Conservation (phyloP, 2,888 invertebrate species). For the Ectropis crepuscularia region DNA sequence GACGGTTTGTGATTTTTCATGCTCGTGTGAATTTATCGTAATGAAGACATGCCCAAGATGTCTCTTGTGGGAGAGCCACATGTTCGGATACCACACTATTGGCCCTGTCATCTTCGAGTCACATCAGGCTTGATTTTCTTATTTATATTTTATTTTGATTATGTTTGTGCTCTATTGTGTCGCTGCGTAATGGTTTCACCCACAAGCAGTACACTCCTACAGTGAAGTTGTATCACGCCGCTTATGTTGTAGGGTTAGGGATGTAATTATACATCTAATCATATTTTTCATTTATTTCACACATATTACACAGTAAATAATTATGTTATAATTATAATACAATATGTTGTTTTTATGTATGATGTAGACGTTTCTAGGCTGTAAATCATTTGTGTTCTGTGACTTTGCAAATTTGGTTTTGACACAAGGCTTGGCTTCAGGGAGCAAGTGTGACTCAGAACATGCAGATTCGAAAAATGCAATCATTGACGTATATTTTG, state of each 20-base stretch:
- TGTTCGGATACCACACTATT: conserved; percentile 71
- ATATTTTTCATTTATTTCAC: not conserved
- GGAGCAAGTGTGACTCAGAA: conserved; percentile 17
- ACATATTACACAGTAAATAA: not conserved
- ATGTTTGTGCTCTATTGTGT: conserved; percentile 32
- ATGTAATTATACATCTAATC: conserved; percentile 25
- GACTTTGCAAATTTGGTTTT: conserved; percentile 46
- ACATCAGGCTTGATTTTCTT: conserved; percentile 54
- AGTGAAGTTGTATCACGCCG: conserved; percentile 52
- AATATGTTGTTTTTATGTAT: not conserved
- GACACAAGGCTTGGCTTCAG: conserved; percentile 23
- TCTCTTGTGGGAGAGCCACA: conserved; percentile 73
- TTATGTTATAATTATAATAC: too few relatives aligned
- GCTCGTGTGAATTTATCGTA: conserved; percentile 56
- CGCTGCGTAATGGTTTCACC: conserved; percentile 20
- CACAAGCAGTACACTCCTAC: conserved; percentile 45
- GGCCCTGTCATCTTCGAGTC: conserved; percentile 51
- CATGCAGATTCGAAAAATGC: not conserved
- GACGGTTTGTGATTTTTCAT: conserved; percentile 58
- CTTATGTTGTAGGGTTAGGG: conserved; percentile 80
- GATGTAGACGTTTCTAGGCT: not conserved
- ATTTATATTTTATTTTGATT: conserved; percentile 38
- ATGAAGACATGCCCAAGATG: conserved; percentile 72
- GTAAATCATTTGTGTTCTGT: conserved; percentile 37
- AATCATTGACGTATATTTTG: too few relatives aligned